Evolutionary conservation across 2,113 vertebrate genomes (phyloP).

Genomic region (Emydocephalus ijimae): DNA sequence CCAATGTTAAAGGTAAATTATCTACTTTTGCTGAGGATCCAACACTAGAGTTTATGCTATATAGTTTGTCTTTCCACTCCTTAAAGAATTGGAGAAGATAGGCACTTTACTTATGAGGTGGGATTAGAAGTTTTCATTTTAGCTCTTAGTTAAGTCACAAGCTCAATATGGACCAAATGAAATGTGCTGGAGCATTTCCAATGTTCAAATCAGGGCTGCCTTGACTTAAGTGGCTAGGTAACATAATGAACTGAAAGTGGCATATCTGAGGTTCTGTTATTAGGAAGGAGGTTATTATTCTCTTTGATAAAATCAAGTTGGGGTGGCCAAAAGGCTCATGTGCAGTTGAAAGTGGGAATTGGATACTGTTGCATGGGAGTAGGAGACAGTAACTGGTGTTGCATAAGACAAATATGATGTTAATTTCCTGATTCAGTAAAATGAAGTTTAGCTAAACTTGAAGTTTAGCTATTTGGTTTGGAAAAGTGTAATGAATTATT

Average conservation of each 20-base stretch:
- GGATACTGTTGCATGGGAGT: not conserved
- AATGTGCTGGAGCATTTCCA: not conserved
- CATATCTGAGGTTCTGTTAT: not conserved
- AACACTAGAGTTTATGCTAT: not conserved
- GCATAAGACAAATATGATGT: not conserved
- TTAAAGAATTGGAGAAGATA: not conserved
- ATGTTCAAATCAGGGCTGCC: not conserved
- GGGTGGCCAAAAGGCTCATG: not conserved
- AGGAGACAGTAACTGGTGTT: not conserved
- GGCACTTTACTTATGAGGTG: not conserved
- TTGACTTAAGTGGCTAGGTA: not conserved
- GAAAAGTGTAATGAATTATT: not conserved
- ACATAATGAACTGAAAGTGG: not conserved
- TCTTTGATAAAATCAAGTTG: not conserved
- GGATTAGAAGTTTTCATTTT: not conserved
- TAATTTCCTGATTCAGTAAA: not conserved
- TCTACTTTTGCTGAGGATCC: not conserved
- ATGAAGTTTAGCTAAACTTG: not conserved
- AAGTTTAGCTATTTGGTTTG: not conserved
- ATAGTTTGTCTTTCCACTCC: not conserved
- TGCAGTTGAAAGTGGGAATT: not conserved
- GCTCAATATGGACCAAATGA: not conserved
- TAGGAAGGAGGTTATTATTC: not conserved
- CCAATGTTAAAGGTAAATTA: not conserved
- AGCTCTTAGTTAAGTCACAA: not conserved